Percentiles rank a stretch among this genome's conserved stretches.
Evolutionary conservation across 1,140 invertebrate genomes (phyloP).

Genomic region (Cheumatopsyche charites): DNA sequence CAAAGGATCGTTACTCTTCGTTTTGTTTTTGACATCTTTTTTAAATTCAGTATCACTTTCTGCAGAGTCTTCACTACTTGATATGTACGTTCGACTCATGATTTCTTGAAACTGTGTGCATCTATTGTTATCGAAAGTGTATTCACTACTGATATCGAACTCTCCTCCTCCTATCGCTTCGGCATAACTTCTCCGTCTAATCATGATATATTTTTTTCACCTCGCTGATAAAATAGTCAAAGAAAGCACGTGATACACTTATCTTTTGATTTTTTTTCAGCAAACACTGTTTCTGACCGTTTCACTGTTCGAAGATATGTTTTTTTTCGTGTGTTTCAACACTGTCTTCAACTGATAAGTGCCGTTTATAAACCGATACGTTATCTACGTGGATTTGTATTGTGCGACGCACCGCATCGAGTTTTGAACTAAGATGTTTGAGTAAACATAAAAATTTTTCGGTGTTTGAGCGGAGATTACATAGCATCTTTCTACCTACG

Average conservation of each 20-base stretch:
- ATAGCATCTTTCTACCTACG: neutral
- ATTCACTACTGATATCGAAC: conserved; percentile 1
- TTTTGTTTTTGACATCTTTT: neutral
- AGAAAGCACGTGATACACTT: conserved; percentile 28
- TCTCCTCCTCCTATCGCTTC: conserved; percentile 43
- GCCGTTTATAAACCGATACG: conserved; percentile 2
- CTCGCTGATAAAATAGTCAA: conserved; percentile 9
- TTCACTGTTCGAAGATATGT: neutral
- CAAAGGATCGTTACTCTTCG: neutral
- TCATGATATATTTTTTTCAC: conserved; percentile 37
- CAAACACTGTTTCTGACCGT: neutral
- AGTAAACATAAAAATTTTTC: conserved; percentile 31
- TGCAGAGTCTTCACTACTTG: conserved; percentile 16
- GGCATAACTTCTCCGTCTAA: conserved; percentile 44
- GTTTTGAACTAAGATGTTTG: conserved; percentile 10
- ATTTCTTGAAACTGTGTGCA: neutral
- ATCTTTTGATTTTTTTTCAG: neutral
- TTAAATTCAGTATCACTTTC: neutral
- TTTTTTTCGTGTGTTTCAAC: neutral
- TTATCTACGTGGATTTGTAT: conserved; percentile 11
- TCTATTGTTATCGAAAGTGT: conserved; percentile 6
- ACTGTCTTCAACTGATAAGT: conserved; percentile 9
- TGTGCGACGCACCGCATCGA: neutral
- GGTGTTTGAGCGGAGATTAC: conserved; percentile 15
- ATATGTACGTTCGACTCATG: conserved; percentile 31